Evolutionary conservation across 2,888 invertebrate species (phyloP).

Genomic region (Drosophila quasianomalipes): DNA sequence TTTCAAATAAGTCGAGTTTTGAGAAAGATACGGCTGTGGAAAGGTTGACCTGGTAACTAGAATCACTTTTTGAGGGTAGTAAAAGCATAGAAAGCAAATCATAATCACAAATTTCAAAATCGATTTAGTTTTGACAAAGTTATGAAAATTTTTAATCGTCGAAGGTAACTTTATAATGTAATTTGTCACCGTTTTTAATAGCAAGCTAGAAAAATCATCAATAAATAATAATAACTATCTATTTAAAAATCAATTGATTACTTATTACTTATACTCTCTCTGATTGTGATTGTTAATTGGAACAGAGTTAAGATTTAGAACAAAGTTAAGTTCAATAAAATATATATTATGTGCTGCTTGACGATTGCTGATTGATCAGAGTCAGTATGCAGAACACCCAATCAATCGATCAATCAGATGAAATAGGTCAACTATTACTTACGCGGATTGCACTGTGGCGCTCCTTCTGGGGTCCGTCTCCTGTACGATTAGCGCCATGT

Average conservation of each 20-base stretch:
- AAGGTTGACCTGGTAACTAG: background rate
- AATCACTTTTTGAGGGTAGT: background rate
- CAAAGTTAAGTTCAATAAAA: background rate
- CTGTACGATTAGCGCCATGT: conserved; percentile 85
- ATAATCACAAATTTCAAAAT: background rate
- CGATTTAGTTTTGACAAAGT: background rate
- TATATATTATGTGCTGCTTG: background rate
- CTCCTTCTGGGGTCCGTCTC: conserved; percentile 83
- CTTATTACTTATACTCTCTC: background rate
- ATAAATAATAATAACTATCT: background rate
- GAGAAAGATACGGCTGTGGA: background rate
- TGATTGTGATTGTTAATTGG: background rate
- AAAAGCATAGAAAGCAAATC: background rate
- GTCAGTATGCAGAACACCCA: background rate
- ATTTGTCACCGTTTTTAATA: background rate
- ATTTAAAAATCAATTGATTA: background rate
- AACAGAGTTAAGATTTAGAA: background rate
- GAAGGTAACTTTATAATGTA: background rate
- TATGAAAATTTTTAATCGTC: background rate
- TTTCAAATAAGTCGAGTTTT: background rate
- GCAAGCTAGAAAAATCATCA: background rate
- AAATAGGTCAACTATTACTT: conserved; percentile 66
- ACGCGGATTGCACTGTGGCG: conserved; percentile 85
- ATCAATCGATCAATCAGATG: conserved; percentile 2
- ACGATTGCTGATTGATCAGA: background rate